Evolutionary conservation across 2,888 invertebrate species (phyloP).

Genomic region (Apocheima hispidaria): DNA sequence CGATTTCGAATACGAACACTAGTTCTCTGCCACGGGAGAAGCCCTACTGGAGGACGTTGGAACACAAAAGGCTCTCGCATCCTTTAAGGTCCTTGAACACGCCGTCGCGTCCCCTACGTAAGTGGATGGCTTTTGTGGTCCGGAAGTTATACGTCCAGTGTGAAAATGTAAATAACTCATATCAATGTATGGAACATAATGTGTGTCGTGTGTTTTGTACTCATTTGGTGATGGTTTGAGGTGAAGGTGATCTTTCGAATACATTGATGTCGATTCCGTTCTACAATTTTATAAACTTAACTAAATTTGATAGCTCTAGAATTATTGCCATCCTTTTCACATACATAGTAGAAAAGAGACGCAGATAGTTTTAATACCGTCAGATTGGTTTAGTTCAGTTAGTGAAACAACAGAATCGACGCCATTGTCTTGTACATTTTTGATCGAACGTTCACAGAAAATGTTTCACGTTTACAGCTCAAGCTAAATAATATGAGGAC

Average conservation of each 20-base stretch:
- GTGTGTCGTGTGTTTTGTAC: constrained; percentile 43
- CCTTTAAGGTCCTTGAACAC: constrained; percentile 76
- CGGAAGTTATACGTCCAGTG: constrained; percentile 35
- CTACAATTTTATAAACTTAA: too few relatives aligned
- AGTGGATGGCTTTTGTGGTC: constrained; percentile 56
- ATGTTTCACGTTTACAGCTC: background rate
- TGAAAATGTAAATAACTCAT: constrained; percentile 40
- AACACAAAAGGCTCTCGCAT: constrained; percentile 79
- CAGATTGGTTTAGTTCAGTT: too few relatives aligned
- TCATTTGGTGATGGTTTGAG: constrained; percentile 38
- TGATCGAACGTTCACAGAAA: too few relatives aligned
- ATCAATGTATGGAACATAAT: constrained; percentile 59
- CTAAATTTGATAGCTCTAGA: too few relatives aligned
- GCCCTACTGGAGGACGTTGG: constrained; percentile 79
- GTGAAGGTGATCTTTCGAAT: constrained; percentile 37
- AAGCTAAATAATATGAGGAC: constrained; percentile 1
- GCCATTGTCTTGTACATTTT: too few relatives aligned
- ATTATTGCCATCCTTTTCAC: too few relatives aligned
- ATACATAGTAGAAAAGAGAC: too few relatives aligned
- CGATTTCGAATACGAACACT: constrained; percentile 59
- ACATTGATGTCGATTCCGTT: too few relatives aligned
- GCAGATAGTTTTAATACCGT: too few relatives aligned
- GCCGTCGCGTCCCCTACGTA: constrained; percentile 75
- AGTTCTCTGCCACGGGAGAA: constrained; percentile 72
- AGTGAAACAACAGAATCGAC: too few relatives aligned